Evolutionary conservation across 2,888 invertebrate species (phyloP), one percentile per base, ranked within the genome.

Genomic region (Trissolcus brochymenae): DNA sequence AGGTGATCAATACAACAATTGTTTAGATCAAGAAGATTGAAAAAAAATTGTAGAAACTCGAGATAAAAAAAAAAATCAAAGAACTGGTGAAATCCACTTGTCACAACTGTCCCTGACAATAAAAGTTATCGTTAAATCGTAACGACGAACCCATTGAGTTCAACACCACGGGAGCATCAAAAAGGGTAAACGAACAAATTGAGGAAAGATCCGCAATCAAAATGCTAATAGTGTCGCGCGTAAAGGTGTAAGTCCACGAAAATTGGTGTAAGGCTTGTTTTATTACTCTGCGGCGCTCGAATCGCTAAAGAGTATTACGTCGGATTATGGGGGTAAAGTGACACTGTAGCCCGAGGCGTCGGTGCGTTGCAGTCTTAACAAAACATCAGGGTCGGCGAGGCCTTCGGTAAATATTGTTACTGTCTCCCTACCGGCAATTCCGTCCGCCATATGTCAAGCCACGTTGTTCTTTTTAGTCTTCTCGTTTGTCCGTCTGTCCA

Each of bases 391-490:
- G 85, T 82, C 82, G 83, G 81, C 79, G 76, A 80, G 81, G 82
- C 83, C 87, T 87, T 88, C 84, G 80, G 87, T 89, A 89, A 89
- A 89, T 89, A 89, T 89, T 89, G 86, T 89, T 89, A 88, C 88
- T 86, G 79, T 81, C 84, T 81, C 84, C 87, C 87, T 82, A 83
- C 81, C 83, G 83, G 86, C 88, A 88, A 88, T 88, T 88, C 87
- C 78, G 83, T 75, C 71, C 70, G 84, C 89, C 89, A 89, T 89
- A 89, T 89, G 89, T 86, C 86, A 84, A 80, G 56, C 76, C 67
- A 64, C 79, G 83, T 80, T 85, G 83, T 82, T 80, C 84, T 86
- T 86, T 86, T 86, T 81, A 75, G 74, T 79, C 79, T 78, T 25
- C 62, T 68, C 71, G 75, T 76, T 76, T 55, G 64, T 66, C 65